Conservation (phyloP, 2,113 vertebrate species). For the Ailuropoda melanoleuca region DNA sequence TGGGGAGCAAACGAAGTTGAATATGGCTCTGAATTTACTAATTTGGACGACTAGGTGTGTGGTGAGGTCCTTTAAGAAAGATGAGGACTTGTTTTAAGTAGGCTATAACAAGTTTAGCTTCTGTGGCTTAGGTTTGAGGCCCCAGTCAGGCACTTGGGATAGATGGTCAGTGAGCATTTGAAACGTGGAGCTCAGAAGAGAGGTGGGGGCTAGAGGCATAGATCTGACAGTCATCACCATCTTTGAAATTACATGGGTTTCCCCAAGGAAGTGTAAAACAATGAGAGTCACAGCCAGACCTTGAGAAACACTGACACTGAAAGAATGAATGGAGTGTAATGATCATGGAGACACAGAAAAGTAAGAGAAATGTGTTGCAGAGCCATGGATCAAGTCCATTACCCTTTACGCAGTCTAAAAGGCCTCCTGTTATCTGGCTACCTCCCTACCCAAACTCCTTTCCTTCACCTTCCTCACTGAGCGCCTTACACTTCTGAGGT, state of each 20-base stretch:
- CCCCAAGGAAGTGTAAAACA: background rate
- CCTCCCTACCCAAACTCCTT: background rate
- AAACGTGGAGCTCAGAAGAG: background rate
- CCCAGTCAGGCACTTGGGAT: background rate
- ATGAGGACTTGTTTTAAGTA: background rate
- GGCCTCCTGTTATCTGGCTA: background rate
- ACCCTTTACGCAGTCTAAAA: background rate
- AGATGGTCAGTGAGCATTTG: background rate
- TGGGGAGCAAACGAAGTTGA: background rate
- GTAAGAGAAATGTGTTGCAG: background rate
- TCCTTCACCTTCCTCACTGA: background rate
- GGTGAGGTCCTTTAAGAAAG: background rate
- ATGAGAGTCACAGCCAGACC: background rate
- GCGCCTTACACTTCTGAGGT: background rate
- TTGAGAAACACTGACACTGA: background rate
- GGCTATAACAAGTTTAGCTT: background rate
- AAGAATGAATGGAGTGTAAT: background rate
- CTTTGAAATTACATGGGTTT: background rate
- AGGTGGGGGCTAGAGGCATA: background rate
- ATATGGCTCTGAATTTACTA: background rate
- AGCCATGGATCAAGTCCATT: background rate
- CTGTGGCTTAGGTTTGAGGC: background rate
- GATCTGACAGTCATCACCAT: background rate
- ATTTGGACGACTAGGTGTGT: background rate
- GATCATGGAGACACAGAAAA: background rate